Evolutionary conservation across 1,140 invertebrate species (phyloP).

Genomic region (Drosophila trapezifrons): DNA sequence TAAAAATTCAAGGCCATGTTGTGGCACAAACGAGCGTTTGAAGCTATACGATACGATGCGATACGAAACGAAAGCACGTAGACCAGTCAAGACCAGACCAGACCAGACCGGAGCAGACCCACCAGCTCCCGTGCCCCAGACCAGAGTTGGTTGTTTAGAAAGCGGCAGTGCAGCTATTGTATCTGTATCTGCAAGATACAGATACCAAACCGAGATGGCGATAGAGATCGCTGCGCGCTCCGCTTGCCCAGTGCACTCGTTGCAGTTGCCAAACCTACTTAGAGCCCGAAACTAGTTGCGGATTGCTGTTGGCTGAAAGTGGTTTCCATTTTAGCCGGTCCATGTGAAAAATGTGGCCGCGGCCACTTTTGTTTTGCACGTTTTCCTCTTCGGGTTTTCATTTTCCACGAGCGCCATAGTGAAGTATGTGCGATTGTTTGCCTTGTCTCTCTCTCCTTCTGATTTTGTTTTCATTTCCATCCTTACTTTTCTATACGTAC

Average conservation of each 20-base stretch:
- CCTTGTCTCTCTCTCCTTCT: slow-evolving; percentile 19
- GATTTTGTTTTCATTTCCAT: slow-evolving; percentile 11
- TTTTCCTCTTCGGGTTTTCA: slow-evolving; percentile 26
- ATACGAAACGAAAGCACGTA: slow-evolving; percentile 38
- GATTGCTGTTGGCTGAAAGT: slow-evolving; percentile 27
- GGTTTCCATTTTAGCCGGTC: slow-evolving; percentile 36
- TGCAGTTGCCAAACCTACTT: slow-evolving; percentile 61
- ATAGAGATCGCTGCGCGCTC: slow-evolving; percentile 39
- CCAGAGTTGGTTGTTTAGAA: slow-evolving; percentile 60
- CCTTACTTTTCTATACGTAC: slow-evolving; percentile 10
- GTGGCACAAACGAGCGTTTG: slow-evolving; percentile 67
- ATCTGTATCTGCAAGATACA: slow-evolving; percentile 51
- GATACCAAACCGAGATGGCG: slow-evolving; percentile 24
- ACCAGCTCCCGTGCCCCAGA: slow-evolving; percentile 20
- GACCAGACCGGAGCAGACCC: slow-evolving; percentile 17
- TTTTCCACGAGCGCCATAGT: slow-evolving; percentile 14
- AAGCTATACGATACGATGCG: slow-evolving; percentile 49
- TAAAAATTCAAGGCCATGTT: slow-evolving; percentile 81
- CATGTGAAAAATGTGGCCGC: slow-evolving; percentile 20
- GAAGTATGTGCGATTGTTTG: slow-evolving; percentile 26
- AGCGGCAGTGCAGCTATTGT: slow-evolving; percentile 45
- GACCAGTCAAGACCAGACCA: slow-evolving; percentile 17
- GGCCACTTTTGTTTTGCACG: slow-evolving; percentile 25
- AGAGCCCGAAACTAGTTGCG: slow-evolving; percentile 54
- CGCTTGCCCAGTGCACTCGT: slow-evolving; percentile 65